A percentile compares a stretch with the other conserved stretches of the same genome.
phyloP scores from a whole-genome alignment of 1,140 invertebrate genomes.

The Ips typographus region DNA sequence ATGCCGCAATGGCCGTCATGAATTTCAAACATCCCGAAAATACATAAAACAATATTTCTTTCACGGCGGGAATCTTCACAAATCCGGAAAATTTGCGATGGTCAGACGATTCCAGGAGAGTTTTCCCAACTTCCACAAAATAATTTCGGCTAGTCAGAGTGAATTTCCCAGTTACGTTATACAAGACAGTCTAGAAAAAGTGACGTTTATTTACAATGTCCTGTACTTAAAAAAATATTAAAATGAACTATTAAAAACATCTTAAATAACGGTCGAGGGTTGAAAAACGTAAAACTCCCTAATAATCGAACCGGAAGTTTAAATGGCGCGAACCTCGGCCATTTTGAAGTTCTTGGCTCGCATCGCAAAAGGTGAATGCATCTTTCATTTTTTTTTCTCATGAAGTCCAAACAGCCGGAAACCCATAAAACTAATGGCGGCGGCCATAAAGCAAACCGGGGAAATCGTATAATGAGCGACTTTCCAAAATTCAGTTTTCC shows the following conservation, averaged over 20 bases:
- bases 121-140: conserved; percentile 10
- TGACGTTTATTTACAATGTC: conserved; percentile 1
- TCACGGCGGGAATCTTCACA: conserved; percentile 29
- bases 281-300: conserved; percentile 15
- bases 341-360: conserved; percentile 21
- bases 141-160: not conserved
- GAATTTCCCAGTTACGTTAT: too few relatives aligned
- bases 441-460: conserved; percentile 15
- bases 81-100: conserved; percentile 32
- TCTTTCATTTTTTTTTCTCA: conserved; percentile 27
- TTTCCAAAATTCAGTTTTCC: too few relatives aligned
- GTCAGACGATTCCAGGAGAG: conserved; percentile 21
- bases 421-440: conserved; percentile 30
- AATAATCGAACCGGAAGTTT: conserved; percentile 31
- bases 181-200: not conserved
- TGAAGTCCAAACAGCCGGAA: conserved; percentile 9
- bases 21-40: conserved; percentile 33
- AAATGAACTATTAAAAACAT: not conserved
- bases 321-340: conserved; percentile 27
- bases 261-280: not conserved
- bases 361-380: conserved; percentile 27
- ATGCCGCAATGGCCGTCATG: conserved; percentile 21
- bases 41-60: conserved; percentile 35
- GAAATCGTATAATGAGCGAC: conserved; percentile 8
- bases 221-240: not conserved